Evolutionary conservation across 2,888 invertebrate genomes (phyloP).

Genomic region (Mechanitis mazaeus): DNA sequence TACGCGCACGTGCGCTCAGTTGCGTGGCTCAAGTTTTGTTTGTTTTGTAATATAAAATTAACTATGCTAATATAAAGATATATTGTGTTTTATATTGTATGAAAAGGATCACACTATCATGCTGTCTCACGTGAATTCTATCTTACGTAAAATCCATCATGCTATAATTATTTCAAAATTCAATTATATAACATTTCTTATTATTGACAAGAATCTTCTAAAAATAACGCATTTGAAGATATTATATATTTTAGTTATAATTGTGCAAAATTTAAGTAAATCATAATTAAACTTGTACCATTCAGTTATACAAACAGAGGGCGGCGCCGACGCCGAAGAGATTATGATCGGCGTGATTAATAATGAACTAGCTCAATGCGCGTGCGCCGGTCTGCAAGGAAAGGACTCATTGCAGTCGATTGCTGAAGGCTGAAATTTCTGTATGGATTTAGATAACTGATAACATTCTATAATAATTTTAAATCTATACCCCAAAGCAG

Average conservation of each 20-base stretch:
- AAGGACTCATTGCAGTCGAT: conserved; percentile 25
- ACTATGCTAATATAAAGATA: conserved; percentile 10
- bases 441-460: no score
- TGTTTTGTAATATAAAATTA: conserved; percentile 27
- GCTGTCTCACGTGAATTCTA: no score
- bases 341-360: conserved; percentile 73
- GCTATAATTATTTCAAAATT: no score
- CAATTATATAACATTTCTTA: no score
- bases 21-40: conserved; percentile 31
- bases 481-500: no score
- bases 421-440: conserved; percentile 26
- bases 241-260: no score
- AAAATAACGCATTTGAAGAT: no score
- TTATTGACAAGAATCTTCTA: no score
- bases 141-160: no score
- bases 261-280: not conserved
- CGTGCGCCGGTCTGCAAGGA: conserved; percentile 30
- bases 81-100: not conserved
- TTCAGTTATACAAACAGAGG: conserved; percentile 63
- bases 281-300: conserved; percentile 54
- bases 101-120: not conserved
- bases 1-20: conserved; percentile 52
- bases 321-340: conserved; percentile 58
- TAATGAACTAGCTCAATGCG: conserved; percentile 54
- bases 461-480: no score